These are phyloP conservation scores for Phyllotreta cruciferae DNA, from an alignment of 2,888 invertebrate genomes.

Conservation along the genomic window DNA sequence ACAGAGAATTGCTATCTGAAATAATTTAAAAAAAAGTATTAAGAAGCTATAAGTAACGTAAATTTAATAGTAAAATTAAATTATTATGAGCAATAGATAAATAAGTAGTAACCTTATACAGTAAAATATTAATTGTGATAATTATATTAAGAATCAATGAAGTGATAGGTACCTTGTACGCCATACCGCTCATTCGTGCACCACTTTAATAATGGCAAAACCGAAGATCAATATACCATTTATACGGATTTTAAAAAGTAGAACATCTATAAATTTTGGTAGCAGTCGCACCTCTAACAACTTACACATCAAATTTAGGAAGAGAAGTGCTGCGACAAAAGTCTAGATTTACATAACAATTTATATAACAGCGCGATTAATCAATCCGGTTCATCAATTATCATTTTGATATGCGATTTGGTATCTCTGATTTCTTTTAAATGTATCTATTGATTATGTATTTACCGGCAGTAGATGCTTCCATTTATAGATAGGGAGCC, in stretches of 20 bases:
- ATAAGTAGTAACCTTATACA: neutral
- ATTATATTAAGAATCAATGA: conserved; percentile 2
- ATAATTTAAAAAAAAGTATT: conserved; percentile 13
- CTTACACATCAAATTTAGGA: conserved; percentile 12
- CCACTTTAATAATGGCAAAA: conserved; percentile 30
- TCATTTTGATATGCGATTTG: conserved; percentile 4
- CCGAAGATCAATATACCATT: conserved; percentile 27
- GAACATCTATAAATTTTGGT: conserved; percentile 35
- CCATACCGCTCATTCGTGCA: conserved; percentile 28
- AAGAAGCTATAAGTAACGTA: neutral
- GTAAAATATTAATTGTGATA: neutral
- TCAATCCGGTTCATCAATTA: conserved; percentile 8
- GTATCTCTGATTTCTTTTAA: conserved; percentile 6
- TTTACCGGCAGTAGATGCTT: neutral
- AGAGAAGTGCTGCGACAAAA: neutral
- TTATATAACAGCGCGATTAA: conserved; percentile 12
- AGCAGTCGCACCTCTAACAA: conserved; percentile 28
- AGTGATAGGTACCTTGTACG: conserved; percentile 28
- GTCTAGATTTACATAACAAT: conserved; percentile 5
- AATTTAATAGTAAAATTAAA: neutral
- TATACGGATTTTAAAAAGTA: conserved; percentile 35
- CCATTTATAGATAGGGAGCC: conserved; percentile 7
- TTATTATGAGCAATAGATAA: too few species aligned
- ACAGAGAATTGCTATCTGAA: conserved; percentile 36
- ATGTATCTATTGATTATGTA: neutral